A percentile compares a stretch with the other conserved stretches of the same genome.
Conservation (phyloP, 2,888 invertebrate species). For the Vanessa cardui region DNA sequence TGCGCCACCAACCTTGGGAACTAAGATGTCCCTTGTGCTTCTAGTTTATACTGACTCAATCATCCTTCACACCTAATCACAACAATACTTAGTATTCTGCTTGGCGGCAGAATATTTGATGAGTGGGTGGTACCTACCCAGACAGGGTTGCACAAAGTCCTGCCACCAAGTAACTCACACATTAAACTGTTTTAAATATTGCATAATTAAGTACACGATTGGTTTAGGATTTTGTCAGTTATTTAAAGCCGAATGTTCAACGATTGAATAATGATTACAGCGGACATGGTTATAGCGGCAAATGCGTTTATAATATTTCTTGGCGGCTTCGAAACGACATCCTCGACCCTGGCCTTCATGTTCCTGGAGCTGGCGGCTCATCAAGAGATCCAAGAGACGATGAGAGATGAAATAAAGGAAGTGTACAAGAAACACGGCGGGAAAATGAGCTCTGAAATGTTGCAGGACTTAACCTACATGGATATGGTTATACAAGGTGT, state of each 20-base stretch:
- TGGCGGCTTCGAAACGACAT: constrained; percentile 85
- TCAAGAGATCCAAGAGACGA: constrained; percentile 75
- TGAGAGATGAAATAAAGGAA: constrained; percentile 74
- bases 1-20: no score
- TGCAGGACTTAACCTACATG: constrained; percentile 81
- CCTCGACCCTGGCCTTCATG: constrained; percentile 80
- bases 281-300: constrained; percentile 81
- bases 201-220: no score
- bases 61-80: no score
- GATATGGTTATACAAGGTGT: constrained; percentile 82
- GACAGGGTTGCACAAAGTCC: no score
- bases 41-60: no score
- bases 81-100: no score
- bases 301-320: constrained; percentile 84
- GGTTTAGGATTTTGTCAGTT: no score
- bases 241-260: background rate
- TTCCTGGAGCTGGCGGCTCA: constrained; percentile 81
- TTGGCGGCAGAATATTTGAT: no score
- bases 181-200: no score
- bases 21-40: no score
- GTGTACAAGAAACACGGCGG: constrained; percentile 65
- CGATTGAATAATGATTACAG: constrained; percentile 50
- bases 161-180: no score
- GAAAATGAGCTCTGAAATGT: constrained; percentile 73
- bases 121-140: no score